These are phyloP conservation scores for Carapus acus DNA, from an alignment of 2,797 vertebrate genomes.

Conservation along the genomic window DNA sequence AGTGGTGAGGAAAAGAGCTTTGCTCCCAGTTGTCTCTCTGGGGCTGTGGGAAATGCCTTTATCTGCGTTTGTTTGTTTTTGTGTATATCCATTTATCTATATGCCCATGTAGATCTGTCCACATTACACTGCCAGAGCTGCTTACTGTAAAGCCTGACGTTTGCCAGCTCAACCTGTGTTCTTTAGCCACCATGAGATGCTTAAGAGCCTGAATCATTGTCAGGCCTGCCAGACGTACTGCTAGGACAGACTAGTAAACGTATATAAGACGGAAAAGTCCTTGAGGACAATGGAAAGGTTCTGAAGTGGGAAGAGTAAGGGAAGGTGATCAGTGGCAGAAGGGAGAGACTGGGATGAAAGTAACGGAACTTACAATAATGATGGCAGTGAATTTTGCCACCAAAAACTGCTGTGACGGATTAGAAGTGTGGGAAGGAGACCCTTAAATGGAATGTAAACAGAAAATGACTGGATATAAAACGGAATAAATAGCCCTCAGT, in stretches of 20 bases:
- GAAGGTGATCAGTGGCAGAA: slow-evolving; percentile 39
- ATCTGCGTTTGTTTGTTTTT: too few relatives aligned
- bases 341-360: slow-evolving; percentile 32
- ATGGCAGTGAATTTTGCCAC: slow-evolving; percentile 38
- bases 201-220: slow-evolving; percentile 52
- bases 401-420: slow-evolving; percentile 8
- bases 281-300: slow-evolving; percentile 62
- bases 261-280: slow-evolving; percentile 59
- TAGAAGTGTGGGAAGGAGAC: too few relatives aligned
- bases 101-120: slow-evolving; percentile 27
- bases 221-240: slow-evolving; percentile 4
- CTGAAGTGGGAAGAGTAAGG: slow-evolving; percentile 36
- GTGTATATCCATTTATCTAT: slow-evolving; percentile 38
- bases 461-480: slow-evolving; percentile 2
- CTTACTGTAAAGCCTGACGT: slow-evolving; percentile 62
- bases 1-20: slow-evolving; percentile 61
- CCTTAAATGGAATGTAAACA: neutral
- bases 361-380: slow-evolving; percentile 30
- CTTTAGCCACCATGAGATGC: slow-evolving; percentile 47
- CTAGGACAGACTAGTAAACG: slow-evolving; percentile 7
- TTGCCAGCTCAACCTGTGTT: slow-evolving; percentile 51
- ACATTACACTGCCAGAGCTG: slow-evolving; percentile 64
- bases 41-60: slow-evolving; percentile 52
- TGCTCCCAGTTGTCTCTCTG: slow-evolving; percentile 52
- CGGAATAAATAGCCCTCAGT: slow-evolving; percentile 4